Conservation (phyloP, 2,888 invertebrate species). For the Aethes cnicana region DNA sequence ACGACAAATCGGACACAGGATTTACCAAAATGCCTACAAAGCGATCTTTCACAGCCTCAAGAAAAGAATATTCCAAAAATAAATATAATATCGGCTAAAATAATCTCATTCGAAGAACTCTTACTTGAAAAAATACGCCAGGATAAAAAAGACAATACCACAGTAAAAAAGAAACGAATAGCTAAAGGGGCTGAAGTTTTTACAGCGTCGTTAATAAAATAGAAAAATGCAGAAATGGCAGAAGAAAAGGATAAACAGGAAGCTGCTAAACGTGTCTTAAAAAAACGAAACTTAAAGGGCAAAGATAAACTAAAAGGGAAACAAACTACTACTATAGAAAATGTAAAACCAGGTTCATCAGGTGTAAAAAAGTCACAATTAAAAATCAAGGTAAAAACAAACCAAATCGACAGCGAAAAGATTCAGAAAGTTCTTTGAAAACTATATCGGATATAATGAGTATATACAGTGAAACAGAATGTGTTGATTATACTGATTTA, state of each 20-base stretch:
- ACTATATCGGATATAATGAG: slow-evolving; percentile 15
- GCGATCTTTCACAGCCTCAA: slow-evolving; percentile 13
- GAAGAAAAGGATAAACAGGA: not conserved
- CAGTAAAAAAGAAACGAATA: slow-evolving; percentile 14
- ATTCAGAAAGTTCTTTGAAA: slow-evolving; percentile 7
- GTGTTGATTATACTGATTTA: slow-evolving; percentile 7
- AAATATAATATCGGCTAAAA: slow-evolving; percentile 19
- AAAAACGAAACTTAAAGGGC: slow-evolving; percentile 2
- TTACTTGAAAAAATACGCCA: slow-evolving; percentile 23
- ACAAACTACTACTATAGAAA: not conserved
- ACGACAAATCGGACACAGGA: slow-evolving; percentile 4
- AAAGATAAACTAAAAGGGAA: not conserved
- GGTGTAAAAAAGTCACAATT: not conserved
- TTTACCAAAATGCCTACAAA: slow-evolving; percentile 22
- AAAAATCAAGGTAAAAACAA: slow-evolving; percentile 8
- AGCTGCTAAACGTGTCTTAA: not conserved
- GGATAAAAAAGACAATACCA: slow-evolving; percentile 22
- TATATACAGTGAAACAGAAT: slow-evolving; percentile 9
- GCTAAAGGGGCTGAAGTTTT: slow-evolving; percentile 24
- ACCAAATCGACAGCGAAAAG: slow-evolving; percentile 2
- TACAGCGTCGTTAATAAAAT: slow-evolving; percentile 3
- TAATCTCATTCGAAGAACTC: slow-evolving; percentile 23
- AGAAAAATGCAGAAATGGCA: slow-evolving; percentile 1
- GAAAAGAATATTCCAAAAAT: slow-evolving; percentile 23
- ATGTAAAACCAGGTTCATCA: slow-evolving; percentile 8